phyloP scores from a whole-genome alignment of 2,888 invertebrate species.

The Melipona beecheii region DNA sequence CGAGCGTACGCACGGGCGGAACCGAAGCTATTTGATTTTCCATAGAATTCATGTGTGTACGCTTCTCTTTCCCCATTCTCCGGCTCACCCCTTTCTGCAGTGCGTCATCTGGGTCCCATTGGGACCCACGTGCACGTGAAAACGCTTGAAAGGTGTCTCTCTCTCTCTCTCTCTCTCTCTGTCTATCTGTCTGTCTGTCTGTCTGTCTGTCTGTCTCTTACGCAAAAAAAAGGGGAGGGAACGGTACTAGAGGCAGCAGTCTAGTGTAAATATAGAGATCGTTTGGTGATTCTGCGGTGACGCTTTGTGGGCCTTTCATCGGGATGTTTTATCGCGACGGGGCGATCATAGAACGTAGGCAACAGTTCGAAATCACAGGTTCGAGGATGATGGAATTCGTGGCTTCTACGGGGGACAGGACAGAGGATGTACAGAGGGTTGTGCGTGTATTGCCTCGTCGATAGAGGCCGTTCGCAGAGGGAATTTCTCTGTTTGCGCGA shows the following conservation, averaged over 20 bases:
- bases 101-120: constrained; percentile 49
- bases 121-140: constrained; percentile 52
- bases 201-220: background rate
- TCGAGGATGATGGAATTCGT: constrained; percentile 23
- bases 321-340: constrained; percentile 34
- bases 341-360: constrained; percentile 27
- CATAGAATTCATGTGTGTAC: constrained; percentile 51
- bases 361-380: constrained; percentile 30
- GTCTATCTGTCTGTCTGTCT: no score
- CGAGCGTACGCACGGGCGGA: constrained; percentile 34
- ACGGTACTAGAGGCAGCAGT: background rate
- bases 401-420: background rate
- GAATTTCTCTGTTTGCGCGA: background rate
- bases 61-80: constrained; percentile 10
- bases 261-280: constrained; percentile 65
- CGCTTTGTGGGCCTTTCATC: constrained; percentile 65
- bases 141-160: constrained; percentile 30
- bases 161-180: background rate
- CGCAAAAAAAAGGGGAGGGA: constrained; percentile 12
- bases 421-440: background rate
- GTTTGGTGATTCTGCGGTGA: constrained; percentile 63
- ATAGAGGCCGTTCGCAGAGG: background rate
- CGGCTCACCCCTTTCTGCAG: constrained; percentile 36
- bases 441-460: background rate
- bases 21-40: constrained; percentile 59